A percentile compares a stretch with the other conserved stretches of the same genome.
These are phyloP conservation scores for Muschampia plurimacula DNA, from an alignment of 2,888 invertebrate genomes.

Conservation along the genomic window DNA sequence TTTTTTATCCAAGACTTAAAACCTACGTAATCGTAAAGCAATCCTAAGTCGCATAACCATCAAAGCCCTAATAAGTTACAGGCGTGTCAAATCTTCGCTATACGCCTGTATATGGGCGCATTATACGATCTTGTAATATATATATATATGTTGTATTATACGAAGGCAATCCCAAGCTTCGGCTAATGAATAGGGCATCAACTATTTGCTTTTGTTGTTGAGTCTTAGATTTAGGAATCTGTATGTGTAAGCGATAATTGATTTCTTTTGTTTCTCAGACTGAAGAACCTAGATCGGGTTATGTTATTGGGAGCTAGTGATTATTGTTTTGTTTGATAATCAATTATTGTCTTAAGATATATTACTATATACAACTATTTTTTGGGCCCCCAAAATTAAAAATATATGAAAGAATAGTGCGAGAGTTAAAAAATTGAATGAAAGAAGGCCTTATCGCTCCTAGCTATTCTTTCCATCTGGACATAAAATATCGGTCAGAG, in stretches of 20 bases:
- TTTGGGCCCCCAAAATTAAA: no score
- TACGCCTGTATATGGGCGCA: not conserved
- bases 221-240: slow-evolving; percentile 13
- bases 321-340: not conserved
- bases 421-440: no score
- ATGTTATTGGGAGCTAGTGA: slow-evolving; percentile 7
- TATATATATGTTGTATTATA: slow-evolving; percentile 9
- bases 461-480: no score
- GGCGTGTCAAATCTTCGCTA: slow-evolving; percentile 22
- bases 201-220: slow-evolving; percentile 17
- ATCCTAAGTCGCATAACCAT: not conserved
- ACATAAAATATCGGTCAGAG: no score
- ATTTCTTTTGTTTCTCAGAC: slow-evolving; percentile 19
- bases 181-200: slow-evolving; percentile 30
- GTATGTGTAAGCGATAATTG: slow-evolving; percentile 19
- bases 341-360: not conserved
- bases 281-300: slow-evolving; percentile 8
- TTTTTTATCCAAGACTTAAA: no score
- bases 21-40: no score
- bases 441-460: no score
- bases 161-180: slow-evolving; percentile 9
- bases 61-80: slow-evolving; percentile 7
- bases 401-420: no score
- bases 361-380: no score
- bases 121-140: no score